phyloP scores from a whole-genome alignment of 2,797 vertebrate genomes.

The Cossypha caffra region DNA sequence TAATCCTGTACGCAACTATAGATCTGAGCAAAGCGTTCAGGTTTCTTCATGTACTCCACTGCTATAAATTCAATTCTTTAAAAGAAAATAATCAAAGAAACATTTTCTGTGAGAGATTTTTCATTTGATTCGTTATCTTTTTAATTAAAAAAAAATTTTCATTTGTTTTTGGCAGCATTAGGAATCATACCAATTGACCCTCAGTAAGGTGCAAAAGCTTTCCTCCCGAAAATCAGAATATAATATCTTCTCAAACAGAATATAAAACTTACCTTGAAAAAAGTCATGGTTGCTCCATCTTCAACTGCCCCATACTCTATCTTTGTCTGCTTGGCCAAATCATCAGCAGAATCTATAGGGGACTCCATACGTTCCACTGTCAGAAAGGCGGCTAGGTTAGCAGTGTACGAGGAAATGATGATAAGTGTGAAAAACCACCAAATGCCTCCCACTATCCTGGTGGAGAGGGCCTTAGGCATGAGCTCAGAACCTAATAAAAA shows the following conservation, averaged over 20 bases:
- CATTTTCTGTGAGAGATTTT: not conserved
- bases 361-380: constrained; percentile 99
- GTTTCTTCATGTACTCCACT: not conserved
- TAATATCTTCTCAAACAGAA: not conserved
- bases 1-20: not conserved
- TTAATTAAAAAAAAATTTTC: not conserved
- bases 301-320: constrained; percentile 97
- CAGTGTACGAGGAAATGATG: constrained; percentile 99
- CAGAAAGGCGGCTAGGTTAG: constrained; percentile 98
- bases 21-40: not conserved
- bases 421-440: constrained; percentile 99
- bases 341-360: constrained; percentile 95
- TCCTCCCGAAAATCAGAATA: not conserved
- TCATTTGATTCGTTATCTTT: not conserved
- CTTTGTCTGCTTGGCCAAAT: constrained; percentile 98
- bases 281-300: constrained; percentile 96
- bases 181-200: fast-evolving
- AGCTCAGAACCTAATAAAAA: constrained; percentile 97
- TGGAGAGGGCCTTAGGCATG: constrained; percentile 99
- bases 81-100: not conserved
- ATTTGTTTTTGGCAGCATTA: not conserved
- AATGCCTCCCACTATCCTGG: constrained; percentile 99
- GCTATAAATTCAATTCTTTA: not conserved
- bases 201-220: not conserved
- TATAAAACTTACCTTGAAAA: constrained; percentile 90